phyloP scores from a whole-genome alignment of 2,888 invertebrate species.

The Eumacrocentrus americanus region DNA sequence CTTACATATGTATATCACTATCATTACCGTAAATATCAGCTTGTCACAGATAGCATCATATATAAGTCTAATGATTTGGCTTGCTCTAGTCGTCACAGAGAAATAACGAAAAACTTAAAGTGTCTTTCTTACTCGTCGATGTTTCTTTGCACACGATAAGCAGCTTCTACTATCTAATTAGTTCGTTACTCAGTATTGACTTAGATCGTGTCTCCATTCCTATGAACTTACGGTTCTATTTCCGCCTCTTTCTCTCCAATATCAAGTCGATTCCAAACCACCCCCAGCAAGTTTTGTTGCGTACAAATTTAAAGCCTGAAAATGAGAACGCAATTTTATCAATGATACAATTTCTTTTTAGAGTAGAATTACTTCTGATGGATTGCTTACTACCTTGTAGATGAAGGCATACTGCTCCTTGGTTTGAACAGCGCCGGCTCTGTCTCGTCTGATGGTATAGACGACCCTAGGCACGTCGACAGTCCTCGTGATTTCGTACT shows the following conservation, averaged over 20 bases:
- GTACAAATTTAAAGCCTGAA: conserved; percentile 79
- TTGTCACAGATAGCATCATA: conserved; percentile 14
- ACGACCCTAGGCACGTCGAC: conserved; percentile 89
- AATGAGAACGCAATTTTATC: conserved; percentile 9
- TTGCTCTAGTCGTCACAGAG: conserved; percentile 4
- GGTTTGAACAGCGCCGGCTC: conserved; percentile 89
- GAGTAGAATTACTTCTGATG: not conserved
- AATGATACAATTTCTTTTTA: too few relatives aligned
- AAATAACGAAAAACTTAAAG: not conserved
- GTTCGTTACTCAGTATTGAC: conserved; percentile 30
- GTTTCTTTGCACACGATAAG: too few relatives aligned
- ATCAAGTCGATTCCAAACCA: conserved; percentile 67
- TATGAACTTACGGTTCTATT: conserved; percentile 8
- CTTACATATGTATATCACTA: not conserved
- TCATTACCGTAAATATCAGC: conserved; percentile 9
- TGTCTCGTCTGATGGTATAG: conserved; percentile 80
- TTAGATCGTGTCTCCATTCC: conserved; percentile 32
- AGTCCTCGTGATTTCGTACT: conserved; percentile 79
- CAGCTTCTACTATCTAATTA: too few relatives aligned
- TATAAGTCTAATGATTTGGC: conserved; percentile 17
- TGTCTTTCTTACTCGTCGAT: not conserved
- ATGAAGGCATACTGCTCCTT: conserved; percentile 91
- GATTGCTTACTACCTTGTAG: conserved; percentile 73
- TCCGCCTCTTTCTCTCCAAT: conserved; percentile 17
- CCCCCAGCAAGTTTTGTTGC: conserved; percentile 83